phyloP scores from a whole-genome alignment of 2,113 vertebrate genomes.

The Chlorodrepanis virens region DNA sequence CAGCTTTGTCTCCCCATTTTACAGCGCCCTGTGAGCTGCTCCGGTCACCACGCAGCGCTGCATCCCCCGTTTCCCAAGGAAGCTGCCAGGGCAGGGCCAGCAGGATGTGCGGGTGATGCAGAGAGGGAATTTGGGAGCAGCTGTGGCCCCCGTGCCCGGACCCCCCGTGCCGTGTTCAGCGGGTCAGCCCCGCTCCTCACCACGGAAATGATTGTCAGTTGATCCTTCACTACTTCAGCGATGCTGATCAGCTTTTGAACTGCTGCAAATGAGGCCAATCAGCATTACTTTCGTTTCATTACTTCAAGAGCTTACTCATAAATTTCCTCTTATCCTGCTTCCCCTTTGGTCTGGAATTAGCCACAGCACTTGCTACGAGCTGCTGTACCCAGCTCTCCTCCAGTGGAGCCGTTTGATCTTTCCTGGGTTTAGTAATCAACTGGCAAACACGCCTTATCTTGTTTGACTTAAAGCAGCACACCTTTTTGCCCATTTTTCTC shows the following conservation, averaged over 20 bases:
- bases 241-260: slow-evolving; percentile 67
- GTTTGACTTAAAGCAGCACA: slow-evolving; percentile 4
- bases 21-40: not conserved
- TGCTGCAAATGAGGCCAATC: slow-evolving; percentile 68
- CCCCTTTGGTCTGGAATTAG: slow-evolving; percentile 67
- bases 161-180: not conserved
- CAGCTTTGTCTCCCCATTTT: rapidly evolving
- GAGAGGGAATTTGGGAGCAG: not conserved
- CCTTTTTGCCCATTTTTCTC: not conserved
- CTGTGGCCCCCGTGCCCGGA: rapidly evolving
- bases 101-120: rapidly evolving
- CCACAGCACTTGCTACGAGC: not conserved
- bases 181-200: not conserved
- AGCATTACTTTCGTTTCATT: slow-evolving; percentile 68
- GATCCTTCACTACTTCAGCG: slow-evolving; percentile 37
- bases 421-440: slow-evolving; percentile 41
- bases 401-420: slow-evolving; percentile 50
- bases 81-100: not conserved
- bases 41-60: not conserved
- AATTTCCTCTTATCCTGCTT: slow-evolving; percentile 58
- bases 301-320: slow-evolving; percentile 70
- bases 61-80: rapidly evolving
- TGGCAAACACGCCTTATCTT: not conserved
- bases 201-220: not conserved
- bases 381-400: slow-evolving; percentile 23